Base-by-base conservation (phyloP, 1,140 invertebrate genomes). In the Carcinoscorpius rotundicauda region DNA sequence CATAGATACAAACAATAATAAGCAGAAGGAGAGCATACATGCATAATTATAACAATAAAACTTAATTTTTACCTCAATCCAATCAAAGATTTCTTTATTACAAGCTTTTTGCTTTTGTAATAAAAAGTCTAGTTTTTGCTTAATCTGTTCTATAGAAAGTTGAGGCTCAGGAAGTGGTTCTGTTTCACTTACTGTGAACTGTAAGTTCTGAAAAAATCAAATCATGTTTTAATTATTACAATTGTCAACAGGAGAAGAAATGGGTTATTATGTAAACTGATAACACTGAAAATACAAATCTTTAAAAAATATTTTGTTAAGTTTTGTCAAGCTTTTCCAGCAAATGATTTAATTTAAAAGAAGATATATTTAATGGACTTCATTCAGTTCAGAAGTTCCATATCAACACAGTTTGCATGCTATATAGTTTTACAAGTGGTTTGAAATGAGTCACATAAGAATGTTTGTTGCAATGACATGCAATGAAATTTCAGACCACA, bases 41-140 rank as follows among this genome's bases (percentile, higher is more conserved):
- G 5, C 53, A 4, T 11, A 62, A 62, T n/a, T n/a, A n/a, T 62
- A 11, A 59, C 4, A 5, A 49, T 6, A 49, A 5, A 48, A 48
- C 6, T 59, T 5, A 4, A n/a, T 58, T 62, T 64, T 71, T 68
- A 76, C 72, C 69, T 77, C 75, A 52, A 77, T 77, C 74, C 75
- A 75, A 65, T 75, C 75, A 69, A 76, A 76, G 6, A 78, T 70
- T 10, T 69, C 66, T 71, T 75, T 73, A 68, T 75, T 75, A 60
- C 71, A 65, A 51, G 61, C 49, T 4, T 69, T 63, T 50, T 69
- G 56, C n/a, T 68, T 64, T 9, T 63, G 29, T 4, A 77, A 63
- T 49, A 75, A 69, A 49, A 67, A 58, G 49, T 72, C 55, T 29
- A 77, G 64, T 50, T 73, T 62, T 10, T 70, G 68, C 52, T 71